Evolutionary conservation across 2,888 invertebrate genomes (phyloP).

Genomic region (Cistogaster globosa): DNA sequence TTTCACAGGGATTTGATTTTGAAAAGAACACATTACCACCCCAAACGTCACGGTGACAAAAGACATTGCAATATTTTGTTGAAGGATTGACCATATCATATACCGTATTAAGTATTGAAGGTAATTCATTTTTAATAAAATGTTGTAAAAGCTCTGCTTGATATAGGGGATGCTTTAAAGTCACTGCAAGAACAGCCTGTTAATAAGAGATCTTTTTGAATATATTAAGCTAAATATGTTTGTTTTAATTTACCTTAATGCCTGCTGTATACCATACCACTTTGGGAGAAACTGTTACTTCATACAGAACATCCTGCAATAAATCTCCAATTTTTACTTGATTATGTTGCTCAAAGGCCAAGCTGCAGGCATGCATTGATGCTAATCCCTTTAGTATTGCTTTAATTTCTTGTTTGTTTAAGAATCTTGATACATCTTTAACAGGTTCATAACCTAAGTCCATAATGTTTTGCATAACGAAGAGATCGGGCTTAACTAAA

Average conservation of each 20-base stretch:
- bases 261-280: slow-evolving; percentile 78
- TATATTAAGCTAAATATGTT: neutral
- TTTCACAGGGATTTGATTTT: slow-evolving; percentile 53
- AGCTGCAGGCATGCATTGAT: slow-evolving; percentile 81
- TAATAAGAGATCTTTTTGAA: neutral
- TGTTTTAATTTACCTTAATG: slow-evolving; percentile 70
- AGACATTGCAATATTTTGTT: slow-evolving; percentile 82
- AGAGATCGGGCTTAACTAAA: slow-evolving; percentile 78
- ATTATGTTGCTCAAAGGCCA: slow-evolving; percentile 80
- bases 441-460: slow-evolving; percentile 75
- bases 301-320: slow-evolving; percentile 74
- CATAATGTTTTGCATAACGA: slow-evolving; percentile 83
- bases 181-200: slow-evolving; percentile 74
- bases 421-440: slow-evolving; percentile 67
- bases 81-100: slow-evolving; percentile 79
- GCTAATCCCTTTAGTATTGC: slow-evolving; percentile 80
- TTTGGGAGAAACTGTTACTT: slow-evolving; percentile 75
- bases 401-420: slow-evolving; percentile 79
- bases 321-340: slow-evolving; percentile 75
- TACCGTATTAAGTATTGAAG: slow-evolving; percentile 74
- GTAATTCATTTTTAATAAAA: slow-evolving; percentile 76
- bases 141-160: slow-evolving; percentile 72
- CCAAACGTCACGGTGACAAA: slow-evolving; percentile 83
- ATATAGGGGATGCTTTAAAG: slow-evolving; percentile 76
- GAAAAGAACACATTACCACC: slow-evolving; percentile 80